A percentile compares a stretch with the other conserved stretches of the same genome.
phyloP scores from a whole-genome alignment of 2,113 vertebrate species.

The Circaetus cinerascens region DNA sequence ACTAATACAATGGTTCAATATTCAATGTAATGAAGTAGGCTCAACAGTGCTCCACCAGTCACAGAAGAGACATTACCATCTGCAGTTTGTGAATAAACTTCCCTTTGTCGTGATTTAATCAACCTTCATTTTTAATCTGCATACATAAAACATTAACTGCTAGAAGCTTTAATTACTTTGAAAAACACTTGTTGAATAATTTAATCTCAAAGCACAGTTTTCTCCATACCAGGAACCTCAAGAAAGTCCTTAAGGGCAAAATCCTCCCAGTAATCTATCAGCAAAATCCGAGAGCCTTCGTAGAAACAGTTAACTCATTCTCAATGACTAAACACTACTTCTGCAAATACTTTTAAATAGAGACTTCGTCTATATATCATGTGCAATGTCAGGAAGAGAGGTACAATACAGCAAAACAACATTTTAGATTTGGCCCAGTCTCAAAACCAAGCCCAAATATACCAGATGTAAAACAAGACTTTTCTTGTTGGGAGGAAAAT shows the following conservation, averaged over 20 bases:
- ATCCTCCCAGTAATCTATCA: not conserved
- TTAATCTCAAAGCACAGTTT: constrained; percentile 21
- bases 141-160: constrained; percentile 65
- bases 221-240: not conserved
- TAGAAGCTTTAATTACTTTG: constrained; percentile 62
- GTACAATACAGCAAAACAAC: not conserved
- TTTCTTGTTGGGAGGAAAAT: not conserved
- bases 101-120: constrained; percentile 56
- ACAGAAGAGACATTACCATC: constrained; percentile 3
- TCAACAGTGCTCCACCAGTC: constrained; percentile 14
- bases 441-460: not conserved
- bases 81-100: constrained; percentile 43
- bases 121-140: constrained; percentile 65
- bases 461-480: not conserved
- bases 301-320: not conserved
- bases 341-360: not conserved
- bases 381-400: not conserved
- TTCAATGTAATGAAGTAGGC: not conserved
- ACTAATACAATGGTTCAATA: not conserved
- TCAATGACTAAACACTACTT: not conserved
- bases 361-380: not conserved
- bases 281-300: not conserved
- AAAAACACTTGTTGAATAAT: constrained; percentile 60
- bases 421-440: not conserved
- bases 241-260: constrained; percentile 12